phyloP scores from a whole-genome alignment of 2,888 invertebrate species.

The Lasioglossum marginatum region DNA sequence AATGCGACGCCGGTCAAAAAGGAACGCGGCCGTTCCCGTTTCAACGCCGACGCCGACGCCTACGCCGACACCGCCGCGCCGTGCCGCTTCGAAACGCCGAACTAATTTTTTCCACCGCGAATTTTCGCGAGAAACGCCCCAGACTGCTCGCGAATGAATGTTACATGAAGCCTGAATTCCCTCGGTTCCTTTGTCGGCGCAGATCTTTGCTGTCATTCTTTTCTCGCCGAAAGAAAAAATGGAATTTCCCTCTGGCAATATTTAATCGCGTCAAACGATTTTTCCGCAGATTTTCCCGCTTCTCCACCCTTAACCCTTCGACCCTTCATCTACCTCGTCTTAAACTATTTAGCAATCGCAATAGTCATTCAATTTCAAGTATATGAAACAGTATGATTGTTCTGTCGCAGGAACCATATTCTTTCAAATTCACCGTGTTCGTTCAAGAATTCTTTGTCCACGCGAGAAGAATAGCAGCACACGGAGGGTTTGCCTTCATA shows the following conservation, averaged over 20 bases:
- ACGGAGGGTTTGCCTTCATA: no score
- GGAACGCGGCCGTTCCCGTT: constrained; percentile 29
- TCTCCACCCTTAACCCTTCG: not conserved
- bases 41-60: constrained; percentile 25
- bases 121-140: constrained; percentile 61
- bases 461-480: no score
- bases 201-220: constrained; percentile 4
- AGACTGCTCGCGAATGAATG: constrained; percentile 68
- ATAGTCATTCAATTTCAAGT: not conserved
- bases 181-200: constrained; percentile 1
- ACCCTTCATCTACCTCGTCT: not conserved
- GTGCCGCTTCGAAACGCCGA: constrained; percentile 18
- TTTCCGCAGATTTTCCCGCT: not conserved
- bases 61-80: no score
- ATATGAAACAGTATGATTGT: not conserved
- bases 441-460: no score
- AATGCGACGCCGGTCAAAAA: constrained; percentile 18
- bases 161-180: constrained; percentile 61
- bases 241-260: not conserved
- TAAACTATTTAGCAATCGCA: not conserved
- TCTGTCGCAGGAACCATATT: no score
- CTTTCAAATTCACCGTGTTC: no score
- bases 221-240: constrained; percentile 28
- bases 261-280: constrained; percentile 45
- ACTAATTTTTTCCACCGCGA: constrained; percentile 50